Base-by-base conservation (phyloP, 2,113 vertebrate species). In the Leptodactylus fuscus region DNA sequence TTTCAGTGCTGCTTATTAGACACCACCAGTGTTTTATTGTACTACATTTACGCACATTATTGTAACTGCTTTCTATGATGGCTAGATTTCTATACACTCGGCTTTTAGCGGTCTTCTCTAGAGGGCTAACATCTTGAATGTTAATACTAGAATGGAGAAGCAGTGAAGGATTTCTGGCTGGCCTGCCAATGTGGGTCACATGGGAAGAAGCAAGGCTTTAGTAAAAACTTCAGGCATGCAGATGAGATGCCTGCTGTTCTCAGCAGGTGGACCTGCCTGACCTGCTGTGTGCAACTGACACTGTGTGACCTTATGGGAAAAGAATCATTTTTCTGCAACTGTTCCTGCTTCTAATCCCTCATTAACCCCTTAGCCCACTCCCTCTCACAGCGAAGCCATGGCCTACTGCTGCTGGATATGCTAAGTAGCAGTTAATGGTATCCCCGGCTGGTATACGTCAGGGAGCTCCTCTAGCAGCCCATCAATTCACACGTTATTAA, bases 211-310 rank as follows among this genome's bases (percentile, higher is more conserved):
- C 48, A 73, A 81, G 77, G 77, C 46, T 86, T 86, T 73, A 58
- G 83, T 53, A 44, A 32, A 79, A 81, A 86, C 62, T 58, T 81
- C 49, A 81, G 77, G 84, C 77, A 86, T 86, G 84, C 67, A 86
- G 77, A 86, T 86, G 84, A 81, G 84, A n/a, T 60, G 48, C 77
- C 75, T 81, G 77, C 84, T 86, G 84, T 81, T 86, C 84, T 34
- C 76, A 81, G 84, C 84, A 86, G 84, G 84, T 86, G 77, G 65
- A 86, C 58, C 62, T 79, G 83, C 62, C 77, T 46, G 77, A 86
- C 84, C 84, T 73, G 65, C 77, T 71, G 84, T 24, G n/a, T 29
- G 78, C 76, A 80, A 69, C 77, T 86, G 77, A 86, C 49, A 86
- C 77, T 58, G 5, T 70, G 32, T 86, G 84, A 86, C 76, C 76